Evolutionary conservation across 2,888 invertebrate genomes (phyloP).

Genomic region (Malthinus seriepunctatus): DNA sequence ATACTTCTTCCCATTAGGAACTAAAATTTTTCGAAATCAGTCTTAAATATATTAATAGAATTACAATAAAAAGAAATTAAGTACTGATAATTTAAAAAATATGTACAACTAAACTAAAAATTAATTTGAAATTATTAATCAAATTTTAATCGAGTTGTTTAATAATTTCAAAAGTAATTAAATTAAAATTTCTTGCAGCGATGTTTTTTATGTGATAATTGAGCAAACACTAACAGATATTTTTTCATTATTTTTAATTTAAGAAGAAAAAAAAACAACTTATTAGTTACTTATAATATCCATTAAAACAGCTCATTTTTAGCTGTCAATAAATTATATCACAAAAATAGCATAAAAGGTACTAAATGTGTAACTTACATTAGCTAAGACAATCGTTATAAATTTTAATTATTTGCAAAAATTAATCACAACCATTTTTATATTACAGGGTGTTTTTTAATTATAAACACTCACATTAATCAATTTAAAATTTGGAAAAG

Average conservation of each 20-base stretch:
- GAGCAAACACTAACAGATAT: slow-evolving; percentile 24
- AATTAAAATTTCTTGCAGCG: not conserved
- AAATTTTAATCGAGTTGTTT: not conserved
- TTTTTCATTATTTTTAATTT: slow-evolving; percentile 8
- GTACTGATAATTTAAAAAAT: slow-evolving; percentile 38
- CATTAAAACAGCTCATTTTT: slow-evolving; percentile 15
- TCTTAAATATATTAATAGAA: slow-evolving; percentile 50
- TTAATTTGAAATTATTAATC: not conserved
- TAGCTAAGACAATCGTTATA: not conserved
- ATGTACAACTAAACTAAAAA: slow-evolving; percentile 37
- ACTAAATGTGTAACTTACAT: slow-evolving; percentile 2
- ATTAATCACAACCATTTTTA: too few species aligned
- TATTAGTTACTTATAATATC: slow-evolving; percentile 11
- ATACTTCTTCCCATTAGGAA: slow-evolving; percentile 55
- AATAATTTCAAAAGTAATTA: not conserved
- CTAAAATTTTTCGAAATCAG: slow-evolving; percentile 55
- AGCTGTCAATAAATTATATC: slow-evolving; percentile 30
- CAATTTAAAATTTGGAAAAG: too few species aligned
- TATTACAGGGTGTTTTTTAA: too few species aligned
- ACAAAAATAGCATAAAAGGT: slow-evolving; percentile 23
- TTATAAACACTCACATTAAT: too few species aligned
- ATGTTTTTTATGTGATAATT: slow-evolving; percentile 17
- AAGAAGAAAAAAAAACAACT: slow-evolving; percentile 12
- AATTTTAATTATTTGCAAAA: too few species aligned
- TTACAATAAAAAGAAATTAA: slow-evolving; percentile 37